These are phyloP conservation scores for Athrips mouffetella DNA, from an alignment of 2,888 invertebrate species.

Conservation along the genomic window DNA sequence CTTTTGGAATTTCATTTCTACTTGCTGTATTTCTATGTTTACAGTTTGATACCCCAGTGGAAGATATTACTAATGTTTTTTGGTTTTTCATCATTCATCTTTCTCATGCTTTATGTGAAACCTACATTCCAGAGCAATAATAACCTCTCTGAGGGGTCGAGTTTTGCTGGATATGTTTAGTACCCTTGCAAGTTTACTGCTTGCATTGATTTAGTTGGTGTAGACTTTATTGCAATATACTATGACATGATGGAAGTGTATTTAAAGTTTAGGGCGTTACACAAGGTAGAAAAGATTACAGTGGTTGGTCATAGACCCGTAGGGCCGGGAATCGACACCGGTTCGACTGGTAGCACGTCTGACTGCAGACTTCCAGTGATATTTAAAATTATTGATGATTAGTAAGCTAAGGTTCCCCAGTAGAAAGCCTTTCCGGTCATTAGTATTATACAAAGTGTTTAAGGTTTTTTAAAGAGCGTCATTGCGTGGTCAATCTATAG, in stretches of 20 bases:
- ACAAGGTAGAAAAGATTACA: conserved; percentile 24
- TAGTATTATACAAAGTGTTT: not conserved
- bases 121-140: not conserved
- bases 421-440: conserved; percentile 26
- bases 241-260: conserved; percentile 2
- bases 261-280: conserved; percentile 15
- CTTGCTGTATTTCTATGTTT: too few relatives aligned
- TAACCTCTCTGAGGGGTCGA: conserved; percentile 21
- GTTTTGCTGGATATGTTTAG: conserved; percentile 26
- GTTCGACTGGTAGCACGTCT: conserved; percentile 53
- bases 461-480: too few relatives aligned
- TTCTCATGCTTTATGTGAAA: conserved; percentile 6
- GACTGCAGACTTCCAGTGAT: conserved; percentile 36
- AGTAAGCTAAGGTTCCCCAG: conserved; percentile 43
- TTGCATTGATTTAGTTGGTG: conserved; percentile 20
- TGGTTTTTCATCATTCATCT: too few relatives aligned
- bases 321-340: conserved; percentile 41
- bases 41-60: too few relatives aligned
- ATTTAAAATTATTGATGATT: conserved; percentile 50
- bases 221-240: conserved; percentile 1
- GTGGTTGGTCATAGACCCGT: conserved; percentile 32
- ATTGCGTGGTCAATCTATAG: too few relatives aligned
- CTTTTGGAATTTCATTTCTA: too few relatives aligned
- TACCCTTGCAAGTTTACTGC: conserved; percentile 18
- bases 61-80: too few relatives aligned